Evolutionary conservation across 2,888 invertebrate species (phyloP), one percentile per base, ranked within the genome.

Genomic region (Cyclophora albipunctata): DNA sequence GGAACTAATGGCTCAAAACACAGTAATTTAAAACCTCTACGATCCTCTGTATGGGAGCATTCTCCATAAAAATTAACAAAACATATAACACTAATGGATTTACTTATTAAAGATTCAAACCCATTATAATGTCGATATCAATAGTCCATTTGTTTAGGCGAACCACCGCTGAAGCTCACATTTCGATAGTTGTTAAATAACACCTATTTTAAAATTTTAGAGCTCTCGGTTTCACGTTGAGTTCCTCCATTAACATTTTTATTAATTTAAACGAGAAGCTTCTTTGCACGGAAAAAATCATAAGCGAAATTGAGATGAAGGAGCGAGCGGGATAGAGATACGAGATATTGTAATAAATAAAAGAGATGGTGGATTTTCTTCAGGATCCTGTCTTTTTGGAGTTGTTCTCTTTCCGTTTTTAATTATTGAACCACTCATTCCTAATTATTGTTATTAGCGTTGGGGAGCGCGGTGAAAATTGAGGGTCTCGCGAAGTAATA

Each of bases 401-500:
- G 81, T 78, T 80, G 78, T 83, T 84, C 82, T 82, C 85, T 84
- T 87, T 88, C 89, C 89, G 89, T 89, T 89, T 89, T 89, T 89
- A 89, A 89, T 89, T 89, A 89, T 89, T 85, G 89, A 88, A 89
- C 89, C 89, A 89, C 89, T 89, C 89, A 89, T 89, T 89, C 81
- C 89, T 89, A 89, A 89, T 89, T 89, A 89, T 89, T 89, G 87
- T 89, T 89, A 89, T 89, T 89, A 89, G 89, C 83, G 81, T 72
- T 72, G 75, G 85, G 84, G 87, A 72, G 78, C 84, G 85, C 84
- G 87, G 84, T 84, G 87, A 84, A 87, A 85, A 87, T 87, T 87
- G 86, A 86, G 87, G 87, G 87, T 79, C 84, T 81, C 67, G 77
- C 66, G 70, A 69, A 75, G 82, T 71, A 78, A 84, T 85, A 87